These are phyloP conservation scores for Galeopterus variegatus DNA, from an alignment of 2,113 vertebrate genomes.

Conservation along the genomic window DNA sequence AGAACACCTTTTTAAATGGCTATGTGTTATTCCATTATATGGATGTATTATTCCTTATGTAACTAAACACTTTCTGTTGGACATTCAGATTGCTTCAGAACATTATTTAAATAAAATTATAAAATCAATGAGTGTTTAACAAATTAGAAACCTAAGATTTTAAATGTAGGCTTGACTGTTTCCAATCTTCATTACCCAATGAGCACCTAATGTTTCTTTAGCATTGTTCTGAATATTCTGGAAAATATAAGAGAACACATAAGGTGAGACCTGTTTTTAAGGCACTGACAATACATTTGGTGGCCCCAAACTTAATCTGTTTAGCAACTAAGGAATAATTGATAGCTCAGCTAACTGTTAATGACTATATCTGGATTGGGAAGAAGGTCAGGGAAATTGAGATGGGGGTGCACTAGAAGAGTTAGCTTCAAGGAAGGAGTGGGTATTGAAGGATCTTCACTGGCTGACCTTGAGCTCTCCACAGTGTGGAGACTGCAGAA, in stretches of 20 bases:
- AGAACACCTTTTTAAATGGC: not conserved
- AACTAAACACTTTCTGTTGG: not conserved
- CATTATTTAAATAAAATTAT: conserved; percentile 26
- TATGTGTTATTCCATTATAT: not conserved
- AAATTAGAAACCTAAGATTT: conserved; percentile 5
- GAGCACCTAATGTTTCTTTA: not conserved
- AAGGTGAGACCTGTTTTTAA: not conserved
- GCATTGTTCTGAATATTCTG: not conserved
- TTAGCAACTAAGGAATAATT: not conserved
- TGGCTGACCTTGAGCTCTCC: not conserved
- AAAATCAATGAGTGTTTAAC: not conserved
- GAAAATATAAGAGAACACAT: not conserved
- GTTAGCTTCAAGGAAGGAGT: not conserved
- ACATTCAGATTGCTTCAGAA: not conserved
- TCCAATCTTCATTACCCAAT: not conserved
- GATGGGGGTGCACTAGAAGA: not conserved
- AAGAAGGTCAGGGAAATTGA: not conserved
- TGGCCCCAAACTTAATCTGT: not conserved
- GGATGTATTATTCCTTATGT: not conserved
- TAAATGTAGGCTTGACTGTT: not conserved
- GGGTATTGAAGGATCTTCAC: not conserved
- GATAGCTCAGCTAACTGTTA: not conserved
- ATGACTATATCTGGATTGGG: not conserved
- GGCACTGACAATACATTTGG: not conserved
- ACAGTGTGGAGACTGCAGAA: not conserved